These are phyloP conservation scores for Formica exsecta DNA, from an alignment of 1,140 invertebrate species.

Conservation along the genomic window DNA sequence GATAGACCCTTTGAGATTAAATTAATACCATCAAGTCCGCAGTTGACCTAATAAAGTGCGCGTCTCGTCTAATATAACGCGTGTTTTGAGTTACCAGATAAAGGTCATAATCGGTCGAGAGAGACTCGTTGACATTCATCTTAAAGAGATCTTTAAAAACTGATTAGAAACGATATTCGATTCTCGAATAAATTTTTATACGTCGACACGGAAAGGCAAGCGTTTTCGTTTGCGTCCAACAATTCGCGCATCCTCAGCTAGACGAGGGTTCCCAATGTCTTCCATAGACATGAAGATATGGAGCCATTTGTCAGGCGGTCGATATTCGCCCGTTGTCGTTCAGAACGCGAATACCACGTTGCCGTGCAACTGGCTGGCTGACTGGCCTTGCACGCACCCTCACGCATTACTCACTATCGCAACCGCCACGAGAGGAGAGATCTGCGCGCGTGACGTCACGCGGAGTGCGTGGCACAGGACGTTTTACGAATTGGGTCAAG, in stretches of 20 bases:
- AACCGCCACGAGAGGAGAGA: constrained; percentile 57
- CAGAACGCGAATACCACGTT: constrained; percentile 25
- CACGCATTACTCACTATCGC: constrained; percentile 65
- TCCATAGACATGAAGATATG: not conserved
- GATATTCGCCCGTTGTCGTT: constrained; percentile 49
- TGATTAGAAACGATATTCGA: not conserved
- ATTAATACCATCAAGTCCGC: constrained; percentile 2
- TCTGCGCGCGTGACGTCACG: constrained; percentile 69
- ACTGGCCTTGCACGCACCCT: constrained; percentile 77
- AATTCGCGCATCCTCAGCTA: not conserved
- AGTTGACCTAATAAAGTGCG: not conserved
- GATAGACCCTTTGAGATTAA: not conserved
- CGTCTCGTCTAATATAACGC: not conserved
- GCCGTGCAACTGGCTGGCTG: constrained; percentile 38
- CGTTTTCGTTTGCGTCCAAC: not conserved
- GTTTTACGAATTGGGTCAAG: constrained; percentile 82
- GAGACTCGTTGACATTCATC: not conserved
- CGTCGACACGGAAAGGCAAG: not conserved
- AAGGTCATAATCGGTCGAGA: not conserved
- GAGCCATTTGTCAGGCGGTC: constrained; percentile 28
- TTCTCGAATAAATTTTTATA: not conserved
- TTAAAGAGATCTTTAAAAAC: not conserved
- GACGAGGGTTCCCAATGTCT: not conserved
- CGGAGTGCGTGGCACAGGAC: constrained; percentile 74
- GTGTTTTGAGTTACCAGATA: not conserved